phyloP scores from a whole-genome alignment of 2,113 vertebrate genomes.

The Progne subis region DNA sequence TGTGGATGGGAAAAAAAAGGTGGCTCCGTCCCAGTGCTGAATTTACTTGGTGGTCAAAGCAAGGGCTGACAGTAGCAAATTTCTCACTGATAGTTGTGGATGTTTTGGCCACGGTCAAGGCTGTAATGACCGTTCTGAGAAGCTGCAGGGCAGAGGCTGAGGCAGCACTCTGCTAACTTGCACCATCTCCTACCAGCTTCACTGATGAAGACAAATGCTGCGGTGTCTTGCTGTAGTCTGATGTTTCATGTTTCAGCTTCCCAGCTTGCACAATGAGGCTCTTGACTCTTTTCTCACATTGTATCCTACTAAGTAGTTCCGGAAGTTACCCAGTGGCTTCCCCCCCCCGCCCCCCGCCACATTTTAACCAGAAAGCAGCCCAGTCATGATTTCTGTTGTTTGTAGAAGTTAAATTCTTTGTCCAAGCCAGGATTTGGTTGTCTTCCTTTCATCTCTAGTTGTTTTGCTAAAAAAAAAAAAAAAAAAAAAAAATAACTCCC shows the following conservation, averaged over 20 bases:
- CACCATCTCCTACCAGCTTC: fast-evolving
- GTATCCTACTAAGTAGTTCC: not conserved
- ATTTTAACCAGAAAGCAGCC: not conserved
- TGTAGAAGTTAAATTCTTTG: not conserved
- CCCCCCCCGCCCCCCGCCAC: not conserved
- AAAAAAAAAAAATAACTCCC: not conserved
- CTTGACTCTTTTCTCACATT: not conserved
- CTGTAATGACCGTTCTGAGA: not conserved
- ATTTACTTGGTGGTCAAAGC: not conserved
- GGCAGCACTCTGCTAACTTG: not conserved
- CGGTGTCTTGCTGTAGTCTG: not conserved
- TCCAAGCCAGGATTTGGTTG: not conserved
- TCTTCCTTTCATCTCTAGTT: not conserved
- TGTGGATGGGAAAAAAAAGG: not conserved
- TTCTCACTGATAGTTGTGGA: not conserved
- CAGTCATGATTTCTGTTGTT: not conserved
- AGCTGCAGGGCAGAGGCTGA: not conserved
- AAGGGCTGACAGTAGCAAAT: not conserved
- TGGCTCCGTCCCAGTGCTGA: not conserved
- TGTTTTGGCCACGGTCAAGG: not conserved
- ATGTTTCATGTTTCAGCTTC: not conserved
- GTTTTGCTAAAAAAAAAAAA: not conserved
- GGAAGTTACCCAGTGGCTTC: not conserved
- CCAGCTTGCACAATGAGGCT: not conserved
- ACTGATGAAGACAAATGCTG: not conserved